These are phyloP conservation scores for Hylyphantes graminicola DNA, from an alignment of 1,140 invertebrate species.

Conservation along the genomic window DNA sequence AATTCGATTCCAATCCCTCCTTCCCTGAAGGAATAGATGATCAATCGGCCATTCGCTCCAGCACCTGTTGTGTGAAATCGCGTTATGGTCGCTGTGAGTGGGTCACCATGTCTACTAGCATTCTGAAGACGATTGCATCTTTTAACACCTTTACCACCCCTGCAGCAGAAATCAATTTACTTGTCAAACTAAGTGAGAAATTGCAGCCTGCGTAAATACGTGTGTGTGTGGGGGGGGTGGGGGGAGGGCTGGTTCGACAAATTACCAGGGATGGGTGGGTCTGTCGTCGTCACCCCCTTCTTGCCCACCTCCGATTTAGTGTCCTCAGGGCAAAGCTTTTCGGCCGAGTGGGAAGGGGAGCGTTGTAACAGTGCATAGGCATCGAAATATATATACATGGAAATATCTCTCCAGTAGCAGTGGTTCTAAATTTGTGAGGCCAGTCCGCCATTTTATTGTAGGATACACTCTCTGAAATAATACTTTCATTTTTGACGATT, in stretches of 20 bases:
- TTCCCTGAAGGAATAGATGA: neutral
- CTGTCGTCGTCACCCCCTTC: neutral
- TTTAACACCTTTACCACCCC: neutral
- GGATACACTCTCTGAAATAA: no score
- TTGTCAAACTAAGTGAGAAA: constrained; percentile 66
- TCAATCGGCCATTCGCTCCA: neutral
- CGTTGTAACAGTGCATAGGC: neutral
- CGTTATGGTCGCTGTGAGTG: constrained; percentile 30
- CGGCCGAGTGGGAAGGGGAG: neutral
- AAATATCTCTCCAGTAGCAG: no score
- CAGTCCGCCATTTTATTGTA: no score
- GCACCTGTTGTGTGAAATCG: constrained; percentile 55
- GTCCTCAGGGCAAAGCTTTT: neutral
- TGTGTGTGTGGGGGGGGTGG: constrained; percentile 26
- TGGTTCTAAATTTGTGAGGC: no score
- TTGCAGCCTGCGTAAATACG: constrained; percentile 62
- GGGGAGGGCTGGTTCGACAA: constrained; percentile 12
- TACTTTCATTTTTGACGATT: no score
- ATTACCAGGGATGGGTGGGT: constrained; percentile 31
- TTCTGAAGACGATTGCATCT: constrained; percentile 26
- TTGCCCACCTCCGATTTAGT: neutral
- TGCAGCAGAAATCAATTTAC: constrained; percentile 64
- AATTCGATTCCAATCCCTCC: neutral
- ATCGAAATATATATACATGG: constrained; percentile 16
- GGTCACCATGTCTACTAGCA: constrained; percentile 1